Conservation (phyloP, 1,140 invertebrate genomes). For the Drosophila eugracilis region DNA sequence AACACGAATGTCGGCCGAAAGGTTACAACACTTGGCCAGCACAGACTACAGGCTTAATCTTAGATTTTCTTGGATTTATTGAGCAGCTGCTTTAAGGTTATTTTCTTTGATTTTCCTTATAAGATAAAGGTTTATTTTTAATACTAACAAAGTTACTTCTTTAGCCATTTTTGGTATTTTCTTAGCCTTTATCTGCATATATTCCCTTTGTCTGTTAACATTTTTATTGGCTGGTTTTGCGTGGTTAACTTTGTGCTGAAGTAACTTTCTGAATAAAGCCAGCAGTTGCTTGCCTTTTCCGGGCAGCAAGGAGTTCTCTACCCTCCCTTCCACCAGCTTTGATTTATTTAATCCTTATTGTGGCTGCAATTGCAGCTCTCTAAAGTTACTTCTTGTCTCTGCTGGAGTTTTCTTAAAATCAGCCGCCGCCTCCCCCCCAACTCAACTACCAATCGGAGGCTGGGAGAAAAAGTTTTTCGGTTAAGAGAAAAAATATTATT, state of each 20-base stretch:
- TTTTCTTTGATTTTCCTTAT: background rate
- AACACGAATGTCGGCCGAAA: conserved; percentile 12
- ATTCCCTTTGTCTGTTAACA: background rate
- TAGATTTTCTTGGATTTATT: no score
- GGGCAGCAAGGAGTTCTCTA: background rate
- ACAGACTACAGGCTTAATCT: no score
- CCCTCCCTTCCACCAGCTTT: background rate
- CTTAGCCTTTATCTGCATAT: background rate
- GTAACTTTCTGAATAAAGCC: conserved; percentile 24
- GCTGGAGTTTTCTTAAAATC: conserved; percentile 1
- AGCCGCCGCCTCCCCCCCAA: no score
- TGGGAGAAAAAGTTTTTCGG: conserved; percentile 4
- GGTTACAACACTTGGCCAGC: conserved; percentile 10
- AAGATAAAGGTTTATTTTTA: no score
- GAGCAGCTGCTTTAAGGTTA: background rate
- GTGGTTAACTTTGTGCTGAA: background rate
- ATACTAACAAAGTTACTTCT: background rate
- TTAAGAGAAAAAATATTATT: conserved; percentile 8
- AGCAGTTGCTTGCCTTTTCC: no score
- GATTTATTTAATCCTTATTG: conserved; percentile 34
- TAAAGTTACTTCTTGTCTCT: conserved; percentile 6
- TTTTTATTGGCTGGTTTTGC: background rate
- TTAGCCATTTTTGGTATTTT: background rate
- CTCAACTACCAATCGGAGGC: background rate
- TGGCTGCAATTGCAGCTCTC: conserved; percentile 1